Evolutionary conservation across 2,888 invertebrate species (phyloP).

Genomic region (Melipona bicolor): DNA sequence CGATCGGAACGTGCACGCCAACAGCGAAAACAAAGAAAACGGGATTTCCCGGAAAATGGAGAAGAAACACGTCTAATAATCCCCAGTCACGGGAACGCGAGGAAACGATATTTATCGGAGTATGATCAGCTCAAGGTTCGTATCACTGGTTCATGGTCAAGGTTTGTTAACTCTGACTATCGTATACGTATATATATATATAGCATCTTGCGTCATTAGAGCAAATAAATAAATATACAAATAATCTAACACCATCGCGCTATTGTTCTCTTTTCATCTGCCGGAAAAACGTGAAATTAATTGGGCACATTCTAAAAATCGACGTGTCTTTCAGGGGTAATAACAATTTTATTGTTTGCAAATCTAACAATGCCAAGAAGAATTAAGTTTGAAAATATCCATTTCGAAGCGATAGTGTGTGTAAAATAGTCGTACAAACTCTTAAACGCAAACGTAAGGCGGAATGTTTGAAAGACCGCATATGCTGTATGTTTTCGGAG

Average conservation of each 20-base stretch:
- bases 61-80: not conserved
- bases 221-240: not conserved
- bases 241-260: not conserved
- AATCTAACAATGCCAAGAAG: not conserved
- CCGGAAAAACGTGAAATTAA: not conserved
- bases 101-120: not conserved
- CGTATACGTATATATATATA: not conserved
- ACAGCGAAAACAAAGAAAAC: not conserved
- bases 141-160: constrained; percentile 36
- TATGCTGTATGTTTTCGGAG: too few relatives aligned
- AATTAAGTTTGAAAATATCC: not conserved
- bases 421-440: too few relatives aligned
- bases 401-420: too few relatives aligned
- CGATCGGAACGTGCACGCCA: not conserved
- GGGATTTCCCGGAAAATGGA: not conserved
- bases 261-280: not conserved
- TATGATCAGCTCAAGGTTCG: constrained; percentile 20
- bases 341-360: not conserved
- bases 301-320: not conserved
- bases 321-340: not conserved
- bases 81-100: not conserved
- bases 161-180: constrained; percentile 34
- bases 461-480: too few relatives aligned
- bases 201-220: constrained; percentile 19
- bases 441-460: too few relatives aligned